A percentile compares a stretch with the other conserved stretches of the same genome.
Conservation (phyloP, 2,888 invertebrate species). For the Tanypteryx hageni region DNA sequence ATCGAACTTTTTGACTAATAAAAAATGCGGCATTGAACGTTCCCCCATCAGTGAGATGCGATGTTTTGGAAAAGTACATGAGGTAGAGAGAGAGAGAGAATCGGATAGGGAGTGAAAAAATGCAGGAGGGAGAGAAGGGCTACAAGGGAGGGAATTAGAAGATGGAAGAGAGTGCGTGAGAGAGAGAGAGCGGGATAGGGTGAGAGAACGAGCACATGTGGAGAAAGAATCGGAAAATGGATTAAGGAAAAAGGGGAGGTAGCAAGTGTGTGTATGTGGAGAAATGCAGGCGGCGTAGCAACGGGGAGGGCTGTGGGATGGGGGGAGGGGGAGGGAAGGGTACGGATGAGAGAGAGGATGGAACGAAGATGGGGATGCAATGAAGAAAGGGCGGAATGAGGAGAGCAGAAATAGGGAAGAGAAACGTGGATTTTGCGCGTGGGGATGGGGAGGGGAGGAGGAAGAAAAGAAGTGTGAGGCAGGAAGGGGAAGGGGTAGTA, state of each 20-base stretch:
- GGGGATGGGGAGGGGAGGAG: neutral
- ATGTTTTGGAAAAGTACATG: slow-evolving; percentile 11
- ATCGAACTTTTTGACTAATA: neutral
- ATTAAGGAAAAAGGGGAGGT: neutral
- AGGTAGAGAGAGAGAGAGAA: neutral
- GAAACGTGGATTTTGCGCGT: neutral
- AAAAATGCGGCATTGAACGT: neutral
- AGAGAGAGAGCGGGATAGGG: neutral
- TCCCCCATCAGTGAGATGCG: slow-evolving; percentile 17
- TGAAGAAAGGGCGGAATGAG: neutral
- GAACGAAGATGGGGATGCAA: neutral
- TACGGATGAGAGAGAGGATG: neutral
- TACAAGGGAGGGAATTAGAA: neutral
- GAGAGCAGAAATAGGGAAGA: neutral
- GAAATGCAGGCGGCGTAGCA: neutral
- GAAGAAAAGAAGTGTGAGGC: neutral
- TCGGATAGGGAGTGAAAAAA: neutral
- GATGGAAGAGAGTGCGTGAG: neutral
- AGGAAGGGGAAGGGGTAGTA: neutral
- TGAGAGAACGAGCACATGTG: slow-evolving; percentile 39
- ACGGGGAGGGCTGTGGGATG: neutral
- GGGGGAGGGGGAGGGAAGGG: neutral
- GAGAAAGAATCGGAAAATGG: slow-evolving; percentile 51
- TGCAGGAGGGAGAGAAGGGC: neutral
- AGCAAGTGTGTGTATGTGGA: neutral